These are phyloP conservation scores for Petrolisthes manimaculis DNA, from an alignment of 2,888 invertebrate species.

Conservation along the genomic window DNA sequence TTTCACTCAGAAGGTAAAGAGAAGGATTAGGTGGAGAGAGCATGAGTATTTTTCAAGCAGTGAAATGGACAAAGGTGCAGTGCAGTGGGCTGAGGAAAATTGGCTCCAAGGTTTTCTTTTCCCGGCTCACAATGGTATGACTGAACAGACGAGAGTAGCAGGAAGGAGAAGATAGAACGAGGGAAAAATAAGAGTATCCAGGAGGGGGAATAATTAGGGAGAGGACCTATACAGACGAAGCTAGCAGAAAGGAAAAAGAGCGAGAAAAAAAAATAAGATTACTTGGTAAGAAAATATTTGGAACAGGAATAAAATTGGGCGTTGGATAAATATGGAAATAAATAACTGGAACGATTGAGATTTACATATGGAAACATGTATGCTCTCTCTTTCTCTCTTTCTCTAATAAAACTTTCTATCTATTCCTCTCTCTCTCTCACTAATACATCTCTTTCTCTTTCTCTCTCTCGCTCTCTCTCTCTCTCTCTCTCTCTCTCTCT, in stretches of 20 bases:
- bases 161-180: not conserved
- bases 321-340: not conserved
- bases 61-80: not conserved
- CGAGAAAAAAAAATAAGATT: slow-evolving; percentile 6
- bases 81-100: not conserved
- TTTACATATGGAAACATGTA: slow-evolving; percentile 6
- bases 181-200: no score
- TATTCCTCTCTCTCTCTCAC: not conserved
- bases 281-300: not conserved
- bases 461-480: not conserved
- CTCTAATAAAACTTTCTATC: not conserved
- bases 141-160: not conserved
- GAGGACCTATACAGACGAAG: no score
- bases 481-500: not conserved
- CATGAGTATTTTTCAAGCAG: not conserved
- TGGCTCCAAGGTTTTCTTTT: not conserved
- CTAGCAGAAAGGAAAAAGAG: not conserved
- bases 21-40: no score
- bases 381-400: not conserved
- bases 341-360: slow-evolving; percentile 2
- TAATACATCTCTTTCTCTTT: slow-evolving; percentile 7
- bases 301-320: not conserved
- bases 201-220: no score
- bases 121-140: not conserved
- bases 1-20: no score